Percentiles rank a stretch among this genome's conserved stretches.
Evolutionary conservation across 2,888 invertebrate genomes (phyloP).

Genomic region (Drosophila yooni): DNA sequence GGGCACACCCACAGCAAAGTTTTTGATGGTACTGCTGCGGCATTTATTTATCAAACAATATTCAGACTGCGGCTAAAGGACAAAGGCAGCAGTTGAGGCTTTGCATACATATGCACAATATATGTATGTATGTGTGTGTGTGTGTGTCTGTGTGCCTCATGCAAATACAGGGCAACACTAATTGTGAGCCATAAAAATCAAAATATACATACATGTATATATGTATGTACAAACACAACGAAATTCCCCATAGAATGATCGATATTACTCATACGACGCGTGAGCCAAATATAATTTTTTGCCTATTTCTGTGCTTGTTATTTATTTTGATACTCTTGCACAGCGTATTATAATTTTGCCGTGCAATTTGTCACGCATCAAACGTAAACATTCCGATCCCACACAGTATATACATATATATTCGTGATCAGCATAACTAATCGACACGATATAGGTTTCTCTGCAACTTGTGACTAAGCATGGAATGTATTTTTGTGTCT

Average conservation of each 20-base stretch:
- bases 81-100: slow-evolving; percentile 13
- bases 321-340: neutral
- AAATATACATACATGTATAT: neutral
- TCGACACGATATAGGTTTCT: neutral
- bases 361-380: neutral
- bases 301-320: neutral
- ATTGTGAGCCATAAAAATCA: slow-evolving; percentile 20
- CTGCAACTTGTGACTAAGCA: neutral
- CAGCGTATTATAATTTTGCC: neutral
- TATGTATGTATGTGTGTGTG: slow-evolving; percentile 1
- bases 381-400: neutral
- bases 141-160: neutral
- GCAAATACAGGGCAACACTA: slow-evolving; percentile 3
- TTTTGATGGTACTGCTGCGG: slow-evolving; percentile 8
- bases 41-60: slow-evolving; percentile 15
- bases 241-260: neutral
- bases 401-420: neutral
- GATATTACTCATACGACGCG: slow-evolving; percentile 10
- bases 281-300: neutral
- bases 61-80: slow-evolving; percentile 9
- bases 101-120: neutral
- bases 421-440: neutral
- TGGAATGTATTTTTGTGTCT: neutral
- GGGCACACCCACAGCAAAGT: neutral
- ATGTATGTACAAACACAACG: neutral